These are phyloP conservation scores for Idris sp. DNA, from an alignment of 1,140 invertebrate genomes.

Conservation along the genomic window DNA sequence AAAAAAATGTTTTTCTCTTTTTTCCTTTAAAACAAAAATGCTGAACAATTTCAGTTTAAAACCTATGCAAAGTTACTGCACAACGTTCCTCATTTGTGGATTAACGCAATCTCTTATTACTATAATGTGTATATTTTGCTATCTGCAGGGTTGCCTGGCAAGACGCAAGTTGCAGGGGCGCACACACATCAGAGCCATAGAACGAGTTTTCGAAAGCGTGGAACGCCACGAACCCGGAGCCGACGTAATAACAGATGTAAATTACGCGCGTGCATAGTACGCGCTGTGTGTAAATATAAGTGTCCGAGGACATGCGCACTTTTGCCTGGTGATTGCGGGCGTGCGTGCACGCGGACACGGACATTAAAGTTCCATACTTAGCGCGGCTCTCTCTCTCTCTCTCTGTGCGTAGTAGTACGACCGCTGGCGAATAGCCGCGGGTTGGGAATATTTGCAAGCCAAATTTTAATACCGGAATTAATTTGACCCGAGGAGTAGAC, in stretches of 20 bases:
- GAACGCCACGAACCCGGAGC: constrained; percentile 60
- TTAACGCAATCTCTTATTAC: no score
- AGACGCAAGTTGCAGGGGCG: constrained; percentile 54
- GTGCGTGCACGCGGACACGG: background rate
- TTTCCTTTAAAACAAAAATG: no score
- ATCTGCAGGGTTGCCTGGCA: constrained; percentile 23
- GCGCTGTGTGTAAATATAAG: constrained; percentile 50
- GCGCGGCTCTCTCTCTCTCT: constrained; percentile 46
- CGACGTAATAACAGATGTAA: constrained; percentile 78
- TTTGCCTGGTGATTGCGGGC: constrained; percentile 31
- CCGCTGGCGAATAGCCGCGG: constrained; percentile 70
- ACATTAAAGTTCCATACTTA: constrained; percentile 50
- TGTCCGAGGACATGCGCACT: constrained; percentile 60
- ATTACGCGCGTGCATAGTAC: constrained; percentile 75
- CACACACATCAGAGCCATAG: constrained; percentile 25
- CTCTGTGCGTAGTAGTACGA: constrained; percentile 60
- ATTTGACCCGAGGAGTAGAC: constrained; percentile 77
- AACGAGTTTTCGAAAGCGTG: constrained; percentile 60
- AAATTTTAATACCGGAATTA: constrained; percentile 80
- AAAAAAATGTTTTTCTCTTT: no score
- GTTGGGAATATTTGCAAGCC: constrained; percentile 79
- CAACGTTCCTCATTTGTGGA: no score
- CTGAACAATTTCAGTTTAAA: no score
- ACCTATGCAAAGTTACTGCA: no score
- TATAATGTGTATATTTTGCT: no score